Evolutionary conservation across 30 jellyfish, hydroid and myxozoan genomes (phyloP).

Genomic region (Hydra vulgaris): DNA sequence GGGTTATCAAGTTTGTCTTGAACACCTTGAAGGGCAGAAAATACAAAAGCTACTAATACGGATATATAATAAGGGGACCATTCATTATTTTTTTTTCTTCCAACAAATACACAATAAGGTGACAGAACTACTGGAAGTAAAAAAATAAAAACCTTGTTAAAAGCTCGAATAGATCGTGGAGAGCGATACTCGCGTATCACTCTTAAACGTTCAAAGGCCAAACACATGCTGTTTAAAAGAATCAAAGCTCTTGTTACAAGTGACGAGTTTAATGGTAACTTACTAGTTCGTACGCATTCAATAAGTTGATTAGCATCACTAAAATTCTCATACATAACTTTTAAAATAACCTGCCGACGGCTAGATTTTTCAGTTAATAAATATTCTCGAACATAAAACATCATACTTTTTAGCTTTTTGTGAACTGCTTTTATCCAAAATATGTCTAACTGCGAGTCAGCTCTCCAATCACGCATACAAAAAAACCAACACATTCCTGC

Average conservation of each 20-base stretch:
- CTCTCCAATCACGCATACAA: slow-evolving; percentile 91
- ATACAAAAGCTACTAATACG: slow-evolving; percentile 74
- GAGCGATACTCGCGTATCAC: slow-evolving; percentile 97
- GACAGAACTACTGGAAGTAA: slow-evolving; percentile 80
- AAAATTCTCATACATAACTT: slow-evolving; percentile 86
- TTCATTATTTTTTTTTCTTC: slow-evolving; percentile 32
- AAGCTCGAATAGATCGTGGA: slow-evolving; percentile 94
- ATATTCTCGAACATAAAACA: slow-evolving; percentile 90
- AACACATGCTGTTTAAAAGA: slow-evolving; percentile 58
- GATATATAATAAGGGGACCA: slow-evolving; percentile 93
- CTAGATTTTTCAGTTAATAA: slow-evolving; percentile 58
- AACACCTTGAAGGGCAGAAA: slow-evolving; percentile 97
- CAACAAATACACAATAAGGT: slow-evolving; percentile 86
- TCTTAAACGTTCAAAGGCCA: slow-evolving; percentile 86
- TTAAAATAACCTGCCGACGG: slow-evolving; percentile 42
- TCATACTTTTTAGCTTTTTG: slow-evolving; percentile 71
- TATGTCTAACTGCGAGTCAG: slow-evolving; percentile 34
- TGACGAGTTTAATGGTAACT: slow-evolving; percentile 59
- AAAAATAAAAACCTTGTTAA: slow-evolving; percentile 78
- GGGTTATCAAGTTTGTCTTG: slow-evolving; percentile 99
- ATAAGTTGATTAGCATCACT: slow-evolving; percentile 86
- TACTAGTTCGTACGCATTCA: slow-evolving; percentile 57
- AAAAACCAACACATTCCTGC: slow-evolving; percentile 82
- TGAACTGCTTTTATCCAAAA: slow-evolving; percentile 70
- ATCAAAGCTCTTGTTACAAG: slow-evolving; percentile 53